Evolutionary conservation across 2,797 vertebrate species (phyloP).

Genomic region (Acanthurus leucopareius): DNA sequence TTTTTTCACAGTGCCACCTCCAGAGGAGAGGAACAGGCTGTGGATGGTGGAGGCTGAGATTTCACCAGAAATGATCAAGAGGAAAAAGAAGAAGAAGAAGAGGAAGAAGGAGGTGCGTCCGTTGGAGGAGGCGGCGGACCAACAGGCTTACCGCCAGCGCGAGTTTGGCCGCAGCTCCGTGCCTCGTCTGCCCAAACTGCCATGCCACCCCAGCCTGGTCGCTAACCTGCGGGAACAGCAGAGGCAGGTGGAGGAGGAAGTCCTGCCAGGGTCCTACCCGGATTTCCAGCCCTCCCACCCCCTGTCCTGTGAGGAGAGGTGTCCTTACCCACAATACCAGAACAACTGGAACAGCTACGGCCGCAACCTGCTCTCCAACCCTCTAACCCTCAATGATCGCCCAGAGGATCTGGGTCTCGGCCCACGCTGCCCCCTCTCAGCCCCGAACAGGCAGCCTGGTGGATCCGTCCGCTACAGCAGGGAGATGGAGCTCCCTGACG

Average conservation of each 20-base stretch:
- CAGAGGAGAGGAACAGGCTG: conserved; percentile 89
- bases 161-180: conserved; percentile 84
- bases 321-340: conserved; percentile 61
- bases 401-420: conserved; percentile 73
- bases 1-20: conserved; percentile 88
- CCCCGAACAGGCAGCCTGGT: conserved; percentile 72
- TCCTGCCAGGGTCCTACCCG: conserved; percentile 86
- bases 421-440: conserved; percentile 53
- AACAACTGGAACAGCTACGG: conserved; percentile 60
- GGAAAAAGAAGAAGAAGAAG: conserved; percentile 92
- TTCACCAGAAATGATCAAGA: conserved; percentile 92
- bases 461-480: conserved; percentile 60
- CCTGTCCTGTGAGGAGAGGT: conserved; percentile 70
- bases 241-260: conserved; percentile 79
- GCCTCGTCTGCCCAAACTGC: conserved; percentile 92
- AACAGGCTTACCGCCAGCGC: conserved; percentile 43
- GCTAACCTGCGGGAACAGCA: conserved; percentile 77
- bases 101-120: conserved; percentile 90
- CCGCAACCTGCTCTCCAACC: conserved; percentile 79
- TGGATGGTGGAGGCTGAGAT: conserved; percentile 95
- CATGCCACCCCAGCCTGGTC: conserved; percentile 90
- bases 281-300: conserved; percentile 73
- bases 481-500: conserved; percentile 51
- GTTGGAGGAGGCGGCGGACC: conserved; percentile 57
- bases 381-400: conserved; percentile 80